Evolutionary conservation across 2,797 vertebrate species (phyloP).

Genomic region (Gorsachius magnificus): DNA sequence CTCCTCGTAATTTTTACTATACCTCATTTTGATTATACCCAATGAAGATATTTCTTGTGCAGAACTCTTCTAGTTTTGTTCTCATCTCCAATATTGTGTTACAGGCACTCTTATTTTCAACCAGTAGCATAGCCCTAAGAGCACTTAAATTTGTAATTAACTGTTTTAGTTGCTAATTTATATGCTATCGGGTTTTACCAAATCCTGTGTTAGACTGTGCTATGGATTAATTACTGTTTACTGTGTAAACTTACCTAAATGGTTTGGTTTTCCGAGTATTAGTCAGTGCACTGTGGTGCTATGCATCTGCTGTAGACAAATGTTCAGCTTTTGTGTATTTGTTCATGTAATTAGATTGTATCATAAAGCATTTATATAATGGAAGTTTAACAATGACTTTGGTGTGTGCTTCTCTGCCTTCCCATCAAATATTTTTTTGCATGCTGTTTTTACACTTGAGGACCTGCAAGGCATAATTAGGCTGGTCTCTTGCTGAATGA

Average conservation of each 20-base stretch:
- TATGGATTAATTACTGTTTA: slow-evolving; percentile 17
- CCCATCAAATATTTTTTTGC: neutral
- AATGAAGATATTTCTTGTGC: neutral
- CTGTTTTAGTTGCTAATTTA: neutral
- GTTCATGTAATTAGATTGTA: neutral
- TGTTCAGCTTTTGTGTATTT: neutral
- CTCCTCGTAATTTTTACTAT: neutral
- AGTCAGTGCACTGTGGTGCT: neutral
- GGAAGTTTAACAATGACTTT: neutral
- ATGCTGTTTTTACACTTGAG: neutral
- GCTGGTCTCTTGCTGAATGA: neutral
- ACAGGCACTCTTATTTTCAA: neutral
- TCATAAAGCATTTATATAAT: neutral
- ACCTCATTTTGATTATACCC: neutral
- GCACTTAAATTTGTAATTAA: neutral
- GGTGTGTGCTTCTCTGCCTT: neutral
- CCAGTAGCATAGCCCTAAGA: neutral
- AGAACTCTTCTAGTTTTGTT: neutral
- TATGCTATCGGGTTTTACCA: neutral
- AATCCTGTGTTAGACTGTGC: neutral
- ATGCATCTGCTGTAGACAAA: neutral
- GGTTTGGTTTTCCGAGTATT: neutral
- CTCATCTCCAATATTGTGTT: neutral
- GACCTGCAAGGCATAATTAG: neutral
- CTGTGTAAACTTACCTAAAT: neutral